Conservation (phyloP, 2,888 invertebrate species). For the Oscheius sp. region DNA sequence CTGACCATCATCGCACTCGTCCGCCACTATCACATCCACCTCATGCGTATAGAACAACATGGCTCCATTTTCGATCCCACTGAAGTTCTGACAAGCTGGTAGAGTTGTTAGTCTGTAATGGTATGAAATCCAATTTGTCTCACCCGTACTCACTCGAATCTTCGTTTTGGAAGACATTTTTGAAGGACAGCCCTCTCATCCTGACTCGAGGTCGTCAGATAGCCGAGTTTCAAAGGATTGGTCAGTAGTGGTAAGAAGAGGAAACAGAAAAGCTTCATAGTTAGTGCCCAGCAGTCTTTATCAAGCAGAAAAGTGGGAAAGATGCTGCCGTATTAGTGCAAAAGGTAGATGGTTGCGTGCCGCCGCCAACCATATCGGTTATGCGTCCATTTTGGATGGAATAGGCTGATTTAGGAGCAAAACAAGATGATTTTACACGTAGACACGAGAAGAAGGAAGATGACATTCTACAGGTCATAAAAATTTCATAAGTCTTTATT, state of each 20-base stretch:
- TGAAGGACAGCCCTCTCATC: constrained; percentile 15
- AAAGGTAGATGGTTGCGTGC: no score
- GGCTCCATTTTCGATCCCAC: constrained; percentile 57
- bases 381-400: no score
- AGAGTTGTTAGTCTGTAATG: constrained; percentile 48
- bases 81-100: constrained; percentile 55
- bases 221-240: constrained; percentile 2
- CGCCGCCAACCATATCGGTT: no score
- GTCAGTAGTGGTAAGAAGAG: not conserved
- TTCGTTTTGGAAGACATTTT: constrained; percentile 12
- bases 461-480: no score
- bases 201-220: constrained; percentile 15
- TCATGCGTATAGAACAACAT: constrained; percentile 47
- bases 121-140: not conserved
- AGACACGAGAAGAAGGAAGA: no score
- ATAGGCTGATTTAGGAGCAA: no score
- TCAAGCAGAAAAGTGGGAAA: no score
- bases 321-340: no score
- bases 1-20: constrained; percentile 52
- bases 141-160: constrained; percentile 24
- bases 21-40: constrained; percentile 54
- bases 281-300: no score
- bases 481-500: no score
- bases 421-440: no score
- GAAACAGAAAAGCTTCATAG: not conserved